A percentile compares a stretch with the other conserved stretches of the same genome.
Conservation (phyloP, 30 jellyfish, hydroid and myxozoan genomes). For the Calvadosia cruxmelitensis region DNA sequence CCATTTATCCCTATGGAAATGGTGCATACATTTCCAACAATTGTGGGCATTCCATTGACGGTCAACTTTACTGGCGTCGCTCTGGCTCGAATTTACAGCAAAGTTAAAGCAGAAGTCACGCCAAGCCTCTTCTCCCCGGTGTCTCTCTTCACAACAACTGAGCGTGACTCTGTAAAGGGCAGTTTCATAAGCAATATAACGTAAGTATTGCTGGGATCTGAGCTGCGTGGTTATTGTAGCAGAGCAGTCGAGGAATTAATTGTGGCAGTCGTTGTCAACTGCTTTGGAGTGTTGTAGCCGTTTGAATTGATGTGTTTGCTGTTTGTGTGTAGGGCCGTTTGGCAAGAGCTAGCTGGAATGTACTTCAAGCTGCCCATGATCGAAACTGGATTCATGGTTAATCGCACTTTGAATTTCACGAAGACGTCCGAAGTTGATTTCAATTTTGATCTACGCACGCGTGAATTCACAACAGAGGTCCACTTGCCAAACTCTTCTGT, state of each 20-base stretch:
- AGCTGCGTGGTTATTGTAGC: no score
- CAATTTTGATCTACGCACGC: conserved; percentile 23
- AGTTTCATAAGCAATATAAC: no score
- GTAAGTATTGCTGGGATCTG: no score
- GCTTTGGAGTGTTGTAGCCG: no score
- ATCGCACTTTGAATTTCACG: conserved; percentile 30
- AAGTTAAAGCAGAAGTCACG: conserved; percentile 13
- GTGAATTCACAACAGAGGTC: conserved; percentile 16
- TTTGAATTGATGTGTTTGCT: no score
- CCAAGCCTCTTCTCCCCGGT: conserved; percentile 27
- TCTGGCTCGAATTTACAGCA: conserved; percentile 26
- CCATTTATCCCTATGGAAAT: conserved; percentile 50
- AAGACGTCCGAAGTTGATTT: conserved; percentile 13
- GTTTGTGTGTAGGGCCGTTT: conserved; percentile 46
- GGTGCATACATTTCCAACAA: conserved; percentile 39
- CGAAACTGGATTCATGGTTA: conserved; percentile 31
- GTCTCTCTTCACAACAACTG: conserved; percentile 9
- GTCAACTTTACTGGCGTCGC: conserved; percentile 23
- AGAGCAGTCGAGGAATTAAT: no score
- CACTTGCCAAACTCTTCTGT: conserved; percentile 32
- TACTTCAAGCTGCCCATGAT: conserved; percentile 39
- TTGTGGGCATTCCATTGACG: conserved; percentile 37
- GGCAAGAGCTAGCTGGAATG: conserved; percentile 23
- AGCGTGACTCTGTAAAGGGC: no score
- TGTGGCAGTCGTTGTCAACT: no score